Evolutionary conservation across 2,888 invertebrate genomes (phyloP).

Genomic region (Vanessa cardui): DNA sequence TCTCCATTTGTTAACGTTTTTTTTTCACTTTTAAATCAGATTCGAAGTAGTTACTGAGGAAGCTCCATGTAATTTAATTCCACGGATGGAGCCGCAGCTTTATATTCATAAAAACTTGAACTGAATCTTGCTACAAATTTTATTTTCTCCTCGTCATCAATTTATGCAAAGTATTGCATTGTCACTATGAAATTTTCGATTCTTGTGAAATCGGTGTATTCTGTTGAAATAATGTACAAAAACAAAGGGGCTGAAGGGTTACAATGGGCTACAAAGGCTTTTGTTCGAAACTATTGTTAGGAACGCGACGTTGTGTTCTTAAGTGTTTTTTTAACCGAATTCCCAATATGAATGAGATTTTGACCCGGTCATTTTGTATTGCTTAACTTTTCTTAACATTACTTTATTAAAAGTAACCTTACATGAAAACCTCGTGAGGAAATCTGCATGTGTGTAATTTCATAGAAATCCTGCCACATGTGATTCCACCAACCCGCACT

Average conservation of each 20-base stretch:
- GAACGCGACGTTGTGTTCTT: constrained; percentile 12
- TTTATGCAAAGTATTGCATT: constrained; percentile 8
- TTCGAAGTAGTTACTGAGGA: too few species aligned
- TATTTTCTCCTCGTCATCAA: background rate
- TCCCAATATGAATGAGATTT: constrained; percentile 10
- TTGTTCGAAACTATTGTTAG: constrained; percentile 10
- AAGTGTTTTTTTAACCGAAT: constrained; percentile 12
- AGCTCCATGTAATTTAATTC: too few species aligned
- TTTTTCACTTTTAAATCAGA: too few species aligned
- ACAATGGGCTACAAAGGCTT: constrained; percentile 8
- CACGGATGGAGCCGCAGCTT: too few species aligned
- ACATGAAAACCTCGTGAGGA: too few species aligned
- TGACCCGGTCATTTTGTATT: background rate
- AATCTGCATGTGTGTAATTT: too few species aligned
- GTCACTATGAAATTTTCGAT: constrained; percentile 10
- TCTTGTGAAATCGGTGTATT: constrained; percentile 11
- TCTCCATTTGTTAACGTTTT: too few species aligned
- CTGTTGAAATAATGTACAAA: constrained; percentile 10
- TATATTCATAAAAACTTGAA: too few species aligned
- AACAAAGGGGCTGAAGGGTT: constrained; percentile 4
- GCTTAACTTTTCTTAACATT: background rate
- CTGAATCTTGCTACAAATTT: too few species aligned
- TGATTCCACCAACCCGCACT: too few species aligned
- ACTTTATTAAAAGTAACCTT: too few species aligned
- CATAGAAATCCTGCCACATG: too few species aligned